Conservation (phyloP, 1,140 invertebrate genomes). For the Zaprionus kolodkinae region DNA sequence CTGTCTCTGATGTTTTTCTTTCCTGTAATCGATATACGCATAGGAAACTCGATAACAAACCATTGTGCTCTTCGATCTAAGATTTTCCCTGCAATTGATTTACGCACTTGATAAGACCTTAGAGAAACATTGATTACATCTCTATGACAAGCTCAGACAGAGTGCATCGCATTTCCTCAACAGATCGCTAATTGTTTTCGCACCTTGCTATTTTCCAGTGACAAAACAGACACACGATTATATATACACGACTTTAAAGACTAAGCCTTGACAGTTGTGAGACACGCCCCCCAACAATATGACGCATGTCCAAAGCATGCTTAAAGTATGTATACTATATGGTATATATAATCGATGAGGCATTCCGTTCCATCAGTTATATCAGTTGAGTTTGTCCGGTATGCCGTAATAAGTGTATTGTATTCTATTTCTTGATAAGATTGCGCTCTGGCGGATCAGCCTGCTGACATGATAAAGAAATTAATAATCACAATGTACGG, state of each 20-base stretch:
- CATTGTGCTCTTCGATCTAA: too few species aligned
- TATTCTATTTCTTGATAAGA: conserved; percentile 40
- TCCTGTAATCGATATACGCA: too few species aligned
- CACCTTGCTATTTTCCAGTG: conserved; percentile 34
- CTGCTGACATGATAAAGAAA: conserved; percentile 1
- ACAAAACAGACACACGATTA: conserved; percentile 26
- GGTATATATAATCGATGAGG: conserved; percentile 16
- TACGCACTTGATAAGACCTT: conserved; percentile 18
- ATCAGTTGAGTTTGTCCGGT: conserved; percentile 15
- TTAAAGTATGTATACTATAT: conserved; percentile 4
- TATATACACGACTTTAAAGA: conserved; percentile 19
- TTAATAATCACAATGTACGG: conserved; percentile 26
- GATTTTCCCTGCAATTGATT: not conserved
- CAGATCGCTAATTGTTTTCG: conserved; percentile 38
- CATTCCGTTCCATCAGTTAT: conserved; percentile 26
- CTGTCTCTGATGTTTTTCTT: too few species aligned
- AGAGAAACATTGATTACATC: conserved; percentile 1
- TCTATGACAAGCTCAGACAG: conserved; percentile 7
- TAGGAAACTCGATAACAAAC: too few species aligned
- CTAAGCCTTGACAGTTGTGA: conserved; percentile 10
- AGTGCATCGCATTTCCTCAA: conserved; percentile 32
- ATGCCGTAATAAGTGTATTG: not conserved
- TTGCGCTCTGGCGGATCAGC: conserved; percentile 19
- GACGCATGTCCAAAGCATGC: conserved; percentile 36
- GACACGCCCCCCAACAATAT: conserved; percentile 35